These are phyloP conservation scores for Palythoa grandiflora DNA, from an alignment of 92 coral and sea anemone genomes.

Conservation along the genomic window DNA sequence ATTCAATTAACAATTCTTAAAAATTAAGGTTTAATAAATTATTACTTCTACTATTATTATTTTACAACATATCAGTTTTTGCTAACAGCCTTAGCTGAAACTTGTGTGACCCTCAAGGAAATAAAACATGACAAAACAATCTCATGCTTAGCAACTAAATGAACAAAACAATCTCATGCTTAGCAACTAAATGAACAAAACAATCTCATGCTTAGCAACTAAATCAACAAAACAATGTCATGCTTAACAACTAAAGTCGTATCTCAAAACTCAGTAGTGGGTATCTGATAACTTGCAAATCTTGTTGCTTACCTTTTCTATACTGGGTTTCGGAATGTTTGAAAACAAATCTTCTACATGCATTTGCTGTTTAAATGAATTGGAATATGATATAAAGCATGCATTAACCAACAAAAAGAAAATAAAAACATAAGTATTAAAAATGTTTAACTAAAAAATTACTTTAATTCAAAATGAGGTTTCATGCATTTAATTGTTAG, in stretches of 20 bases:
- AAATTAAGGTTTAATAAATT: background rate
- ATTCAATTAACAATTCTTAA: too few relatives aligned
- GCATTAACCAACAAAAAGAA: constrained; percentile 33
- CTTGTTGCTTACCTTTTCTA: constrained; percentile 33
- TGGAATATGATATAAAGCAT: constrained; percentile 44
- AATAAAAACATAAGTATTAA: background rate
- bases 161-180: too few relatives aligned
- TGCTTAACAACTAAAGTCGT: background rate
- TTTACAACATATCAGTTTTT: too few relatives aligned
- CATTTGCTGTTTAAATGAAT: constrained; percentile 47
- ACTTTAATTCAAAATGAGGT: background rate
- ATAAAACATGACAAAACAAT: too few relatives aligned
- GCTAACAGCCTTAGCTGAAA: too few relatives aligned
- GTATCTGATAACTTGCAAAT: background rate
- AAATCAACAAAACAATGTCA: too few relatives aligned
- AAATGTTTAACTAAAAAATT: background rate
- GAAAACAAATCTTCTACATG: constrained; percentile 50
- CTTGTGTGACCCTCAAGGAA: too few relatives aligned
- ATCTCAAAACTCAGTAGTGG: background rate
- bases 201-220: too few relatives aligned
- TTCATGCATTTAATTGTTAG: too few relatives aligned
- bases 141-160: too few relatives aligned
- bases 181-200: too few relatives aligned
- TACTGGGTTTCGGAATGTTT: constrained; percentile 37
- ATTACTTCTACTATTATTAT: too few relatives aligned